Conservation (phyloP, 2,888 invertebrate genomes). For the Ichneumoninae sp. region DNA sequence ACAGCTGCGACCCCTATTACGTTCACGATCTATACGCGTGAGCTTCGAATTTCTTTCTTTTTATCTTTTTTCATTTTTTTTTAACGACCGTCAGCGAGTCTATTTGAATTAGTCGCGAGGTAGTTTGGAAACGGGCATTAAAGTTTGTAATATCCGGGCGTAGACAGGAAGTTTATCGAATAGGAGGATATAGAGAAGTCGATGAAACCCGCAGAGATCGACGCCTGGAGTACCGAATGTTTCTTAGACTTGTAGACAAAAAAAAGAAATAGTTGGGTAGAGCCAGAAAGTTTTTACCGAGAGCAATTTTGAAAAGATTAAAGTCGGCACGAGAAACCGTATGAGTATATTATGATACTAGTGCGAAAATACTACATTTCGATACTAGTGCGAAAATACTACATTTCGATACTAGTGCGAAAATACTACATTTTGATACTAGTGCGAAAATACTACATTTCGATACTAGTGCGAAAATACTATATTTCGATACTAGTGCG, state of each 20-base stretch:
- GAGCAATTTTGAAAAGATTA: not conserved
- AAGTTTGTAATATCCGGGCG: not conserved
- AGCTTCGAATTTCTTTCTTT: slow-evolving; percentile 10
- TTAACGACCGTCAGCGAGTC: slow-evolving; percentile 1
- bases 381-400: no score
- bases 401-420: no score
- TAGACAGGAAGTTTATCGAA: not conserved
- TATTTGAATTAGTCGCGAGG: slow-evolving; percentile 1
- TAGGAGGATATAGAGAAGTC: not conserved
- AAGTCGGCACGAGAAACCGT: not conserved
- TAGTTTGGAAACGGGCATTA: not conserved
- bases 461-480: no score
- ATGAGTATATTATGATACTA: no score
- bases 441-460: no score
- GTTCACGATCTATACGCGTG: slow-evolving; percentile 9
- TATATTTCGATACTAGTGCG: no score
- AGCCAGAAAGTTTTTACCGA: not conserved
- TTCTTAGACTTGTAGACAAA: not conserved
- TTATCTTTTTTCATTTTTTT: not conserved
- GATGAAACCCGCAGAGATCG: not conserved
- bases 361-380: no score
- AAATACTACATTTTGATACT: no score
- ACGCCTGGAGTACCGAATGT: not conserved
- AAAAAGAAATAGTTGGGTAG: not conserved
- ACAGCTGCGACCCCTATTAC: slow-evolving; percentile 61